These are phyloP conservation scores for Mythimna pallens DNA, from an alignment of 2,888 invertebrate species.

Conservation along the genomic window DNA sequence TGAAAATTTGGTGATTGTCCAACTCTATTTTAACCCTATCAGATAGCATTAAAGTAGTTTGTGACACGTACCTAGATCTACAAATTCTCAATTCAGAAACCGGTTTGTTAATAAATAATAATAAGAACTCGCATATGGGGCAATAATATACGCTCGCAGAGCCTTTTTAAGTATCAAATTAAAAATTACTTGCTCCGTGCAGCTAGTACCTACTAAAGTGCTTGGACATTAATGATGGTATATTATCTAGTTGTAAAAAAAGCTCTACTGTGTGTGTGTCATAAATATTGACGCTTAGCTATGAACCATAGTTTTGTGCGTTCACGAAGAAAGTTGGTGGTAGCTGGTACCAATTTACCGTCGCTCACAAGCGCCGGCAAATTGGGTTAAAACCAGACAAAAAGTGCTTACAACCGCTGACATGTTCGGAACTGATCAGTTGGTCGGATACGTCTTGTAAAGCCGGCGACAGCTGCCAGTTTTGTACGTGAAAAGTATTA, in stretches of 20 bases:
- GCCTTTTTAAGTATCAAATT: no score
- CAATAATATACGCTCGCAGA: not conserved
- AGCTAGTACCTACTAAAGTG: not conserved
- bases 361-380: not conserved
- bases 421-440: no score
- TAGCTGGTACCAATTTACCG: not conserved
- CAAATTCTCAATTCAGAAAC: not conserved
- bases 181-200: not conserved
- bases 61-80: not conserved
- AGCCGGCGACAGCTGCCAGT: not conserved
- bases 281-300: not conserved
- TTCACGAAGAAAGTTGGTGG: not conserved
- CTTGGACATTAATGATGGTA: not conserved
- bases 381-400: not conserved
- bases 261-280: not conserved
- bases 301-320: not conserved
- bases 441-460: not conserved
- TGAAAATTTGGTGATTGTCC: not conserved
- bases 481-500: not conserved
- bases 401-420: not conserved
- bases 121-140: slow-evolving; percentile 8
- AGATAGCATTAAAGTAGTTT: not conserved
- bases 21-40: not conserved
- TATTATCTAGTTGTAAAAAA: not conserved
- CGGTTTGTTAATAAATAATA: not conserved